phyloP scores from a whole-genome alignment of 2,888 invertebrate species.

The Cryptophagus acutangulus region DNA sequence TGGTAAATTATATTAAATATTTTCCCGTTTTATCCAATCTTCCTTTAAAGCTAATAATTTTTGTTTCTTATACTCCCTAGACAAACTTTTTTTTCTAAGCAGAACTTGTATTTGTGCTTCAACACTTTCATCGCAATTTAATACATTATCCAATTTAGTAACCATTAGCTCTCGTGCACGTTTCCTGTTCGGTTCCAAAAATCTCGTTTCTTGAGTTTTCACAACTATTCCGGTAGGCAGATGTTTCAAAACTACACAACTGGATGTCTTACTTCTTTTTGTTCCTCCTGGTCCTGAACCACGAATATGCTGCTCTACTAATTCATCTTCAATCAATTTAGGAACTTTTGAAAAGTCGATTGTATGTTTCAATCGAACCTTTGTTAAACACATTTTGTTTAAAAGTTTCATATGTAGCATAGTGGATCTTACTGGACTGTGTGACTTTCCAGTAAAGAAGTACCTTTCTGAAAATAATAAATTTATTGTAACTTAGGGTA shows the following conservation, averaged over 20 bases:
- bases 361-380: too few species aligned
- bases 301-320: conserved; percentile 78
- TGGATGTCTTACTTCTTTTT: conserved; percentile 35
- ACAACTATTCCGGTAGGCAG: conserved; percentile 55
- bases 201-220: conserved; percentile 84
- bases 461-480: too few species aligned
- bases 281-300: conserved; percentile 91
- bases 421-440: too few species aligned
- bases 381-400: too few species aligned
- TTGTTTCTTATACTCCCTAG: conserved; percentile 46
- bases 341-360: conserved; percentile 75
- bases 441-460: too few species aligned
- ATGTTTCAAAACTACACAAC: conserved; percentile 36
- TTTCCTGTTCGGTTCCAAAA: conserved; percentile 74
- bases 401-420: too few species aligned
- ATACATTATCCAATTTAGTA: conserved; percentile 69
- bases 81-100: conserved; percentile 52
- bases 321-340: conserved; percentile 67
- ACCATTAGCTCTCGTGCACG: conserved; percentile 70
- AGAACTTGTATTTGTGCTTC: conserved; percentile 63
- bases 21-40: conserved; percentile 66
- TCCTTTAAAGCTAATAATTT: conserved; percentile 64
- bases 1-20: too few species aligned
- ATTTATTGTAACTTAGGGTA: too few species aligned
- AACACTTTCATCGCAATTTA: conserved; percentile 80